Conservation (phyloP, 1,140 invertebrate species). For the Cherax quadricarinatus region DNA sequence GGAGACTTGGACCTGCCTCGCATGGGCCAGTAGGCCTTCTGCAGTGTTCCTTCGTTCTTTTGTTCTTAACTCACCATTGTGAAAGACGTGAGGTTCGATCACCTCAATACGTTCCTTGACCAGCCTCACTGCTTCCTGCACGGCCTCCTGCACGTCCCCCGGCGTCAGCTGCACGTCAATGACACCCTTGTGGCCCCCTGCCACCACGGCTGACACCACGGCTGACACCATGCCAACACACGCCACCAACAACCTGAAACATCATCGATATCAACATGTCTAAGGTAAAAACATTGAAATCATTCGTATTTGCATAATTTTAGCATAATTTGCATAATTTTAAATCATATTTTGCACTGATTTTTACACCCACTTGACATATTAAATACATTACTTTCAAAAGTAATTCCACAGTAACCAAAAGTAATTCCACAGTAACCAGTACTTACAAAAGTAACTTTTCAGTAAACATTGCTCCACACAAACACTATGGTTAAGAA, state of each 20-base stretch:
- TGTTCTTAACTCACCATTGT: constrained; percentile 56
- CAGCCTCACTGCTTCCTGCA: constrained; percentile 38
- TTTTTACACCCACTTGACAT: too few species aligned
- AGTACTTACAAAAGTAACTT: too few species aligned
- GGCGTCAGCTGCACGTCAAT: constrained; percentile 44
- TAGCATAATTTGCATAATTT: neutral
- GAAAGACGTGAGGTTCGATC: constrained; percentile 43
- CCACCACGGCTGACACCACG: neutral
- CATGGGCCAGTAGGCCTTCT: too few species aligned
- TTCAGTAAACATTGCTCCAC: too few species aligned
- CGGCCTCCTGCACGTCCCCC: constrained; percentile 36
- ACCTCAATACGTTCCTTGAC: constrained; percentile 49
- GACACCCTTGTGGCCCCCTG: neutral
- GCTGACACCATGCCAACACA: constrained; percentile 5
- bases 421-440: too few species aligned
- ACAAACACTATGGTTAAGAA: too few species aligned
- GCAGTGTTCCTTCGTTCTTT: too few species aligned
- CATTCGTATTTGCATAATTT: neutral
- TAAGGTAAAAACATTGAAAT: too few species aligned
- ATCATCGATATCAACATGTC: neutral
- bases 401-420: too few species aligned
- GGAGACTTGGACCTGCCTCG: too few species aligned
- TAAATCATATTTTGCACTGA: too few species aligned
- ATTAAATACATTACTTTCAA: too few species aligned
- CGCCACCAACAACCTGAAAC: neutral